Conservation (phyloP, 2,888 invertebrate genomes). For the Parelbella ahira region DNA sequence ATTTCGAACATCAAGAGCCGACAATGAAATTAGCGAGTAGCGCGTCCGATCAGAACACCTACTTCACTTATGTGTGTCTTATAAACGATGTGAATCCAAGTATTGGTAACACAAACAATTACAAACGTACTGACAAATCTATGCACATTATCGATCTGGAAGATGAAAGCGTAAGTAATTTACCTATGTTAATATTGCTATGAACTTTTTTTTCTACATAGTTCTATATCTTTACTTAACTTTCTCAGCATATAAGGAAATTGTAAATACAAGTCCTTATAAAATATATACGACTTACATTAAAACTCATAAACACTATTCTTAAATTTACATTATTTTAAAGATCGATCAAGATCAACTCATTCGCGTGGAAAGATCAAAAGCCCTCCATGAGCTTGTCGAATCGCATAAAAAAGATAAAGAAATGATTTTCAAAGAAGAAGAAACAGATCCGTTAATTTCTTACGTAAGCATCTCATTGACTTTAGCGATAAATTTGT, state of each 20-base stretch:
- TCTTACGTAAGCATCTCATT: conserved; percentile 41
- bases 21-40: conserved; percentile 47
- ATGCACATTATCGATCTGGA: conserved; percentile 18
- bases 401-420: conserved; percentile 39
- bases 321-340: too few relatives aligned
- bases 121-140: neutral
- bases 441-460: conserved; percentile 32
- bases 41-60: conserved; percentile 58
- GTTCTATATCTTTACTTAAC: too few relatives aligned
- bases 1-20: conserved; percentile 23
- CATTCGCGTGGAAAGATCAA: conserved; percentile 59
- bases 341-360: conserved; percentile 43
- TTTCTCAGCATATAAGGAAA: too few relatives aligned
- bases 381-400: conserved; percentile 58
- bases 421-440: conserved; percentile 24
- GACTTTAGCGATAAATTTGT: too few relatives aligned
- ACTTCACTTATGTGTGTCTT: conserved; percentile 57
- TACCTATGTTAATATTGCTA: too few relatives aligned
- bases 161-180: conserved; percentile 37
- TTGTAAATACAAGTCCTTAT: too few relatives aligned
- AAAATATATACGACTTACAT: too few relatives aligned
- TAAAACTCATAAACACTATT: too few relatives aligned
- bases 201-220: too few relatives aligned
- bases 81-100: conserved; percentile 49
- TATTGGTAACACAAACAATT: conserved; percentile 12